phyloP scores from a whole-genome alignment of 2,113 vertebrate species.

The Myiozetetes cayanensis region DNA sequence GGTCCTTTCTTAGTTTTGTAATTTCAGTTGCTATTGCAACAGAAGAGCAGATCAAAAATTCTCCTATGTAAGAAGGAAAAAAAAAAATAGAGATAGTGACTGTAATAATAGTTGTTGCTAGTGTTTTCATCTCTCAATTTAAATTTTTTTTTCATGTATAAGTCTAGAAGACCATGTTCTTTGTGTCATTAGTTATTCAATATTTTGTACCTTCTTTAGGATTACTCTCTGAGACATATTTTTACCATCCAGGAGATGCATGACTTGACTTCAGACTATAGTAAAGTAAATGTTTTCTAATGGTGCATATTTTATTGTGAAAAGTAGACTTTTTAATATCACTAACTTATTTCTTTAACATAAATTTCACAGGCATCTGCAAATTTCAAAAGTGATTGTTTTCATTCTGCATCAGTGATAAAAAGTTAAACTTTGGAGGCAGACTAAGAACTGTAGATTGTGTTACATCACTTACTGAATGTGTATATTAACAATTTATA shows the following conservation, averaged over 20 bases:
- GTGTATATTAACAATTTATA: background rate
- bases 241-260: background rate
- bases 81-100: background rate
- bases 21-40: background rate
- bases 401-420: background rate
- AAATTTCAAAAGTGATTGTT: background rate
- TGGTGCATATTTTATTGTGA: background rate
- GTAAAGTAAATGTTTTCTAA: background rate
- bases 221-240: background rate
- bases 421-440: background rate
- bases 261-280: background rate
- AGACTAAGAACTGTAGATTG: background rate
- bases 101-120: background rate
- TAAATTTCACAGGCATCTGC: background rate
- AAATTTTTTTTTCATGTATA: background rate
- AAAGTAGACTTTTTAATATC: background rate
- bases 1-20: background rate
- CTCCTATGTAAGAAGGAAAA: background rate
- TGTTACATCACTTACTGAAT: background rate
- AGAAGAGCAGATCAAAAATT: background rate
- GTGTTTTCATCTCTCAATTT: background rate
- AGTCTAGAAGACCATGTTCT: background rate
- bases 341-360: background rate
- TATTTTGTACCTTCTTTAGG: background rate
- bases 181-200: background rate